Base-by-base conservation (phyloP, 2,113 vertebrate genomes). In the Blennius ocellaris region DNA sequence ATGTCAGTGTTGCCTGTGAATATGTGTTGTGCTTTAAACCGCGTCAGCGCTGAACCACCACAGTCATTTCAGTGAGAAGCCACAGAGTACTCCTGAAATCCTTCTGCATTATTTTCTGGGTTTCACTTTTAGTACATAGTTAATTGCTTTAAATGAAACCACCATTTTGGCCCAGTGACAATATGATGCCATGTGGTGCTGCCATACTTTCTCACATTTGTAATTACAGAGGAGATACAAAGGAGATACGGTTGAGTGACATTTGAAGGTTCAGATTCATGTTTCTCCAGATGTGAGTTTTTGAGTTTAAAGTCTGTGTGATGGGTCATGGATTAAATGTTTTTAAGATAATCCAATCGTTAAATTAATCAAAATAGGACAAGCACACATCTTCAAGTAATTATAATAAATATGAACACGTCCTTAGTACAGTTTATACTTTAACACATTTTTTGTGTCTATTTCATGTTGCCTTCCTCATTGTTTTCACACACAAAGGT, bases 1-100 rank as follows among this genome's bases (percentile, higher is more conserved):
- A 73, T 83, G 92, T 90, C 91, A 89, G 80, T 90, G 88, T 92
- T 91, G 90, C 8, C 90, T 81, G 39, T 81, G 49, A 30, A 51
- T 80, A 5, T 10, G 30, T 43, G 8, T 30, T 47, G 40, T 54
- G 47, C 11, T 15, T 39, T 8, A 11, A 53, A 60, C 1, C 1
- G 12, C 1, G 5, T 1, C 55, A 73, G 52, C 8, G 15, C 12
- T 65, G 44, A 55, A 60, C 12, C 45, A 37, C 71, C 9, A 45
- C 10, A 11, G 17, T 64, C 44, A 30, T 48, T 16, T 70, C 37
- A 37, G 1, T 37, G 44, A 58, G 36, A 21, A 44, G 5, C 9
- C 11, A 10, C 41, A 45, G 9, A 43, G 6, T 30, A n/a, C 58
- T 74, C 52, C 30, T 1, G 6, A 47, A 8, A 30, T 45, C 21